Evolutionary conservation across 2,888 invertebrate species (phyloP), one percentile per base, ranked within the genome.

Genomic region (Erebia ligea): DNA sequence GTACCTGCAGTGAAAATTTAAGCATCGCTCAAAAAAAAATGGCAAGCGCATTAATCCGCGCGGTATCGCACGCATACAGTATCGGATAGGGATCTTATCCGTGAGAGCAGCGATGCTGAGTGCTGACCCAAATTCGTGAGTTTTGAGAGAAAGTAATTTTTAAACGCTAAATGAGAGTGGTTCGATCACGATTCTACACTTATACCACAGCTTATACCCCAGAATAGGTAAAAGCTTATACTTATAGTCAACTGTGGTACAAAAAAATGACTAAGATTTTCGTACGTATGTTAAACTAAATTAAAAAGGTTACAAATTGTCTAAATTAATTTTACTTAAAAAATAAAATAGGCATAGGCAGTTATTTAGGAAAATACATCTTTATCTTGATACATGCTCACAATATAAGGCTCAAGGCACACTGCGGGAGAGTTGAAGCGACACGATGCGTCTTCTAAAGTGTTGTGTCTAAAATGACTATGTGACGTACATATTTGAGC

Each of bases 121-220:
- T 71, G 70, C 67, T 77, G 77, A 77, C 78, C 77, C 67, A 77
- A 77, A 74, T 76, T 67, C 75, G 71, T 66, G 75, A 74, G 71
- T 76, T 77, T 77, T 54, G 70, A 78, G 76, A 74, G 78, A 79
- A 79, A 79, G 78, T 75, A 57, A 66, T 75, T 68, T 73, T 73
- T 71, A 68, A 73, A 73, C 69, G 68, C 21, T 68, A 58, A 71
- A 73, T 59, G 68, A 73, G 66, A 73, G 65, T 63, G 65, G 45
- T 67, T 73, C 52, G 67, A 64, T 69, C 67, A 64, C 64, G 61
- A 67, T 65, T 64, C 65, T 67, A 54, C 54, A 64, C 52, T 25
- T 40, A 48, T 62, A 34, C 34, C 34, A 34, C 34, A 34, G 34
- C 52, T 25, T 40, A 48, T 62, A 34, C 34, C 34, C 5, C 34